Evolutionary conservation across 2,888 invertebrate genomes (phyloP), one percentile per base, ranked within the genome.

Genomic region (Slavum lentiscoides): DNA sequence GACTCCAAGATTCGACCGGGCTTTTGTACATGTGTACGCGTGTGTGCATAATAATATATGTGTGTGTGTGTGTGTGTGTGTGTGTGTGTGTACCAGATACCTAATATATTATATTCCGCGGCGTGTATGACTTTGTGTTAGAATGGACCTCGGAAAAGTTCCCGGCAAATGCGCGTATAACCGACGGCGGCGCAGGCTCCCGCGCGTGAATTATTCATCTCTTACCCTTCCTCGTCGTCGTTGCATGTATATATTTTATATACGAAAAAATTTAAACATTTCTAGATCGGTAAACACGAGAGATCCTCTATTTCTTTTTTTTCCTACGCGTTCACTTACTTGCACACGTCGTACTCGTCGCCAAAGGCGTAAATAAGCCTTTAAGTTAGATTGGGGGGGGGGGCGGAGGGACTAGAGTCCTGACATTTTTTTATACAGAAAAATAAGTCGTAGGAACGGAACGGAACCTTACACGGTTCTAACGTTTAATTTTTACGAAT

Each of bases 1-100:
- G 39, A 55, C 9, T 75, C 74, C 74, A 75, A 75, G 67, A 75
- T 67, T 58, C 67, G 39, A 64, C 58, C 58, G 74, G 39, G 66
- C 66, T 74, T 74, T 58, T 9, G 43, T 43, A 9, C 9, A 58
- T 64, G 66, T 75, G 58, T 58, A 67, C 43, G 58, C 66, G 66
- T 43, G 64, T 64, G 55, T 55, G 64, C 64, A 74, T 74, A 64
- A 53, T 64, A 37, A 39, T 49, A 8, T 53, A 62, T 23, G 17
- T 9, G 30, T 15, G 37, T 21, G 19, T 59, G 61, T 17, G 59
- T 5, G 1, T 2, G 4, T 43, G 6, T 49, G 49, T 43, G 15
- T 15, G 37, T 13, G 39, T 21, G 21, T 59, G 61, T 9, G 58
- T 43, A 43, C 39, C 43, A 43, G 43, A 43, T 43, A 43, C 43